Percentiles rank a stretch among this genome's conserved stretches.
These are phyloP conservation scores for Megalops cyprinoides DNA, from an alignment of 2,797 vertebrate species.

Conservation along the genomic window DNA sequence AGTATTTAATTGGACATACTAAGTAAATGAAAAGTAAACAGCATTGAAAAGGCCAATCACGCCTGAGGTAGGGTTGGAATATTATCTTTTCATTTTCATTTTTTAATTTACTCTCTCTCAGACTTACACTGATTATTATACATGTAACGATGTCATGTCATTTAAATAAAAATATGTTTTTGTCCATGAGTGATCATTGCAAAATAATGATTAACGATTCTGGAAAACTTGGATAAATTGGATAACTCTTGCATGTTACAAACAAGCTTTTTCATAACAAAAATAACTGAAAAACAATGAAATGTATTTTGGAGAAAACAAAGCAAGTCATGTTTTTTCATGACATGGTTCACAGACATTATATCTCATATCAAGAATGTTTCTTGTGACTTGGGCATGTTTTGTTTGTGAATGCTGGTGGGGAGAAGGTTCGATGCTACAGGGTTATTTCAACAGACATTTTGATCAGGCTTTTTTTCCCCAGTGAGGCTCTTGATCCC, in stretches of 20 bases:
- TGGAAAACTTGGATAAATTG: too few relatives aligned
- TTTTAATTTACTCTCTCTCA: not conserved
- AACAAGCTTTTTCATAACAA: too few relatives aligned
- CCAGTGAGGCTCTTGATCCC: not conserved
- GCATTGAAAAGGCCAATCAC: too few relatives aligned
- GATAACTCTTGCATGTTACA: too few relatives aligned
- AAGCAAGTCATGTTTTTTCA: not conserved
- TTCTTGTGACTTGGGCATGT: not conserved
- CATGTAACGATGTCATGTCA: too few relatives aligned
- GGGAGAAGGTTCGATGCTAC: not conserved
- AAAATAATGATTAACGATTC: too few relatives aligned
- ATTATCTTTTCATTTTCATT: not conserved
- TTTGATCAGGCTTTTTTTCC: not conserved
- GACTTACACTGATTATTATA: too few relatives aligned
- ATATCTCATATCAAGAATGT: not conserved
- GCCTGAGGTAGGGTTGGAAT: not conserved
- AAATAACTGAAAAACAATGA: not conserved
- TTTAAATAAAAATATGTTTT: too few relatives aligned
- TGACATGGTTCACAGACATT: not conserved
- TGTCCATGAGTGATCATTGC: too few relatives aligned
- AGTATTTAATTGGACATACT: too few relatives aligned
- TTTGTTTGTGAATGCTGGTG: not conserved
- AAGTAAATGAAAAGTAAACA: too few relatives aligned
- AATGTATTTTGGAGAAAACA: not conserved
- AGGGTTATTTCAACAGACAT: constrained; percentile 12